Conservation (phyloP, 2,113 vertebrate species). For the Myrmophylax atrothorax region DNA sequence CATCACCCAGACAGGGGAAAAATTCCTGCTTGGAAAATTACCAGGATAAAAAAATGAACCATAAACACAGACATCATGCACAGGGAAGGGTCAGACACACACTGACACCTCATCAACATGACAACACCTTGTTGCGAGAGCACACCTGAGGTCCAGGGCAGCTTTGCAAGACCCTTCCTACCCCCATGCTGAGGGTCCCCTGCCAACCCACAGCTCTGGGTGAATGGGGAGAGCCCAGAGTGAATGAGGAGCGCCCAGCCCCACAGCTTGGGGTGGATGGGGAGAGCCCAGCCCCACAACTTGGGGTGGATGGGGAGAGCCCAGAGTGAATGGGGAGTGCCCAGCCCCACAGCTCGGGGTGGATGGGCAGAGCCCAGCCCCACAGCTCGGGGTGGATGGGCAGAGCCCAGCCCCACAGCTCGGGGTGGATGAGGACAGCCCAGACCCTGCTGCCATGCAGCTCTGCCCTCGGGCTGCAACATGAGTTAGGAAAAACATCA, state of each 20-base stretch:
- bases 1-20: neutral
- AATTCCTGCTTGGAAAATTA: neutral
- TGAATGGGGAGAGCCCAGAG: neutral
- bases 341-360: neutral
- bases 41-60: neutral
- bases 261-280: neutral
- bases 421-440: neutral
- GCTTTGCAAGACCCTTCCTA: neutral
- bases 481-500: accelerated
- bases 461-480: neutral
- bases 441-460: neutral
- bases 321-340: neutral
- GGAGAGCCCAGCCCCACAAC: neutral
- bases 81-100: neutral
- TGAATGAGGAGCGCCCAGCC: neutral
- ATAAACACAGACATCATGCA: neutral
- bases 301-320: neutral
- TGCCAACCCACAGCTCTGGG: accelerated
- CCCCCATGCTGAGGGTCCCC: neutral
- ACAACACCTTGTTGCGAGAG: neutral
- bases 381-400: neutral
- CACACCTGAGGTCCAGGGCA: neutral
- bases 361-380: neutral
- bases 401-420: neutral
- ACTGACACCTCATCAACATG: neutral